These are phyloP conservation scores for Sylvia atricapilla DNA, from an alignment of 2,113 vertebrate genomes.

Conservation along the genomic window DNA sequence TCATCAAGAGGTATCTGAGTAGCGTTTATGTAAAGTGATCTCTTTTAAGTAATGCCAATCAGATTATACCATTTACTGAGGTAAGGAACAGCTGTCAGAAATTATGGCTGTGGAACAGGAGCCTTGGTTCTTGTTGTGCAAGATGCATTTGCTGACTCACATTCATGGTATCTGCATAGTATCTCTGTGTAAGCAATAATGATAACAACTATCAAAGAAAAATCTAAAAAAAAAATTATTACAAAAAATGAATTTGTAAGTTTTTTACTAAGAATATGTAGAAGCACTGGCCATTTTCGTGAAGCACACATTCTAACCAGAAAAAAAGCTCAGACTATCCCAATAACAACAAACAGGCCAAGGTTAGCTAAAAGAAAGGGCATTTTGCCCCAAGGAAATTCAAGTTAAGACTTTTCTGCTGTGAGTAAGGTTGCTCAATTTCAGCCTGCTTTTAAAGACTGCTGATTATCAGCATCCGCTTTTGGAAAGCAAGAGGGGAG, in stretches of 20 bases:
- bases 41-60: background rate
- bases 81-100: background rate
- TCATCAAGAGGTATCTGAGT: background rate
- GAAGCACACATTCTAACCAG: background rate
- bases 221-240: background rate
- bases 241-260: rapidly evolving
- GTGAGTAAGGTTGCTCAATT: background rate
- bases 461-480: background rate
- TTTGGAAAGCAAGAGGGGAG: background rate
- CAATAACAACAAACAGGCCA: background rate
- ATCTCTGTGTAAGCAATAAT: background rate
- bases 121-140: rapidly evolving
- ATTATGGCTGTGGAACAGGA: background rate
- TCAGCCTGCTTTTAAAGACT: background rate
- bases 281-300: background rate
- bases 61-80: background rate
- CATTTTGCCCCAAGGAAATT: constrained; percentile 16
- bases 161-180: background rate
- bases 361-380: background rate
- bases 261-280: background rate
- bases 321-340: background rate
- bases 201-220: background rate
- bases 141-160: background rate
- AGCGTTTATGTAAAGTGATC: background rate
- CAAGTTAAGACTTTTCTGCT: background rate